A percentile compares a stretch with the other conserved stretches of the same genome.
phyloP scores from a whole-genome alignment of 2,113 vertebrate genomes.

The Dolichotis patagonum region DNA sequence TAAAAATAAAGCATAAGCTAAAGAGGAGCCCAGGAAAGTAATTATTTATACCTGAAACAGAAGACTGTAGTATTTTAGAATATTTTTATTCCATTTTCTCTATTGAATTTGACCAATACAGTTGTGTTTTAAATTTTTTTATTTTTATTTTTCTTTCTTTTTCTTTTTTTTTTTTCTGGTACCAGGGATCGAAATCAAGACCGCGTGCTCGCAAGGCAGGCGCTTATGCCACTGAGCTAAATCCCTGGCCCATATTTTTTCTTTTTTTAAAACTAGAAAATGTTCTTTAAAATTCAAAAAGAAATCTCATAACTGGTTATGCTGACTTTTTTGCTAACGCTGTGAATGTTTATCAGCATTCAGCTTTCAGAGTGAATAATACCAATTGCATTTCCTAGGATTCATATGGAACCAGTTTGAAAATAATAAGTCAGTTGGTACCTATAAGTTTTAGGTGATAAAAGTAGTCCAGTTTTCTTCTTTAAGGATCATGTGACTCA shows the following conservation, averaged over 20 bases:
- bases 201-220: too few relatives aligned
- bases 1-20: neutral
- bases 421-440: conserved; percentile 57
- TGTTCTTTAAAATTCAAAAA: conserved; percentile 71
- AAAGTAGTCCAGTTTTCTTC: conserved; percentile 71
- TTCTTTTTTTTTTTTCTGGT: too few relatives aligned
- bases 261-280: neutral
- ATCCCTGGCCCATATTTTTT: too few relatives aligned
- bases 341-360: conserved; percentile 76
- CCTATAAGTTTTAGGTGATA: conserved; percentile 56
- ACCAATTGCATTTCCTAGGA: conserved; percentile 70
- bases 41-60: neutral
- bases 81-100: neutral
- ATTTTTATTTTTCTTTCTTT: too few relatives aligned
- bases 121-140: neutral
- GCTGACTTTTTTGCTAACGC: conserved; percentile 76
- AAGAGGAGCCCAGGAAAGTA: neutral
- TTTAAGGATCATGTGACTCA: conserved; percentile 29
- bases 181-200: too few relatives aligned
- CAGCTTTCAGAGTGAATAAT: conserved; percentile 74
- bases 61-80: neutral
- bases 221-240: too few relatives aligned
- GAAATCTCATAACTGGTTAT: conserved; percentile 72
- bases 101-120: neutral
- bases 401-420: conserved; percentile 65